Base-by-base conservation (phyloP, 2,797 vertebrate genomes). In the Leptodactylus fallax region DNA sequence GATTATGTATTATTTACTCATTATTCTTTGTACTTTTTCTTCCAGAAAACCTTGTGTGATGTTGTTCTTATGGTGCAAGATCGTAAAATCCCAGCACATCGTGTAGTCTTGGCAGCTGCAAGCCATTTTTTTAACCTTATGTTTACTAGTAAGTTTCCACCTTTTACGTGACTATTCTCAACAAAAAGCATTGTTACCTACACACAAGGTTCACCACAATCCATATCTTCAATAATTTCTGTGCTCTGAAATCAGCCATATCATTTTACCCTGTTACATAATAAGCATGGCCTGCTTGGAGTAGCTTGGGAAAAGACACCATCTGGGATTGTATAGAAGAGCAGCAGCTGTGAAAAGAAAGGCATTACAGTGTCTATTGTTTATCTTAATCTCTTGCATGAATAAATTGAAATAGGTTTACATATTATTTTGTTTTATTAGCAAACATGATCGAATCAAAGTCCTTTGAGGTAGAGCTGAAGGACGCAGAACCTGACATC, bases 61-160 rank as follows among this genome's bases (percentile, higher is more conserved):
- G 98, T 99, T 88, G 95, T 96, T 90, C 96, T 99, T 88, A 96
- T 97, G 94, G 98, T 99, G 88, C 97, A 98, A 92, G 98, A 97
- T 71, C 97, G 96, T 92, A 97, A 97, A 92, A 98, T 99, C 27
- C 95, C 96, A 53, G 98, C 97, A 80, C 98, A 99, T 91, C 96
- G 98, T 90, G 97, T 99, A 69, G 98, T 99, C n/a, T 95, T 99
- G 85, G 96, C 98, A 81, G 97, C 98, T 87, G 98, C 98, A 69
- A 99, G 98, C 92, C 98, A 98, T 91, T 98, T 99, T 93, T 99
- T 99, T 95, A 98, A 97, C 92, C 96, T 99, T 93, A 99, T 99
- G 98, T 99, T 99, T 92, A 99, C 98, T 87, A 98, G 98, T 99
- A 95, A 97, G 97, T 95, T 79, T 90, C 1, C 11, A 6, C 19